phyloP scores from a whole-genome alignment of 2,888 invertebrate genomes.

The Pandemis corylana region DNA sequence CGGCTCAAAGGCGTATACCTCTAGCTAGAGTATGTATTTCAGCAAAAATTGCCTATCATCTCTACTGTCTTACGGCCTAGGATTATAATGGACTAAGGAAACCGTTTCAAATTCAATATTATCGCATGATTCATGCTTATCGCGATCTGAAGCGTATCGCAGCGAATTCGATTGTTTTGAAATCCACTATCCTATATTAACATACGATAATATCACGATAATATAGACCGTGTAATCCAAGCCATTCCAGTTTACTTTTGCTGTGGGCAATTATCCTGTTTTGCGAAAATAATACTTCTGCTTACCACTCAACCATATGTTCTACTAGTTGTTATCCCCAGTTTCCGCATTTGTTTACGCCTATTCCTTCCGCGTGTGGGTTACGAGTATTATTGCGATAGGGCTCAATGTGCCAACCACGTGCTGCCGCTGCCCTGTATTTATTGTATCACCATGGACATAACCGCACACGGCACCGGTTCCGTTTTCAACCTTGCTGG shows the following conservation, averaged over 20 bases:
- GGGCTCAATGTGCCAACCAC: conserved; percentile 72
- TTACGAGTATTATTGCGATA: conserved; percentile 74
- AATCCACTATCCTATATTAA: too few relatives aligned
- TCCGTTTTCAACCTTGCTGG: too few relatives aligned
- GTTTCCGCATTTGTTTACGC: conserved; percentile 60
- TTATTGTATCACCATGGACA: conserved; percentile 40
- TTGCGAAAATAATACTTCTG: not conserved
- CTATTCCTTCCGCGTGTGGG: conserved; percentile 80
- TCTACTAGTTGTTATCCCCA: conserved; percentile 59
- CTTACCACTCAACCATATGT: not conserved
- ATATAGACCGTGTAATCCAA: too few relatives aligned
- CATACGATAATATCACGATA: too few relatives aligned
- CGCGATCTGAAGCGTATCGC: too few relatives aligned
- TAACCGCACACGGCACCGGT: conserved; percentile 16
- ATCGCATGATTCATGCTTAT: too few relatives aligned
- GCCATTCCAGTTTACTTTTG: too few relatives aligned
- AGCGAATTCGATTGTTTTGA: too few relatives aligned
- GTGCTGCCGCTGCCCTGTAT: conserved; percentile 49
- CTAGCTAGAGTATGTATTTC: not conserved
- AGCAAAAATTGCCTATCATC: not conserved
- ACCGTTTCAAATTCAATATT: not conserved
- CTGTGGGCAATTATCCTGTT: too few relatives aligned
- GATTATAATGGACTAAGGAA: too few relatives aligned
- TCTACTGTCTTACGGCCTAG: not conserved
- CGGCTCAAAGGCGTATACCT: not conserved